These are phyloP conservation scores for Aratinga solstitialis DNA, from an alignment of 2,797 vertebrate genomes.

Conservation along the genomic window DNA sequence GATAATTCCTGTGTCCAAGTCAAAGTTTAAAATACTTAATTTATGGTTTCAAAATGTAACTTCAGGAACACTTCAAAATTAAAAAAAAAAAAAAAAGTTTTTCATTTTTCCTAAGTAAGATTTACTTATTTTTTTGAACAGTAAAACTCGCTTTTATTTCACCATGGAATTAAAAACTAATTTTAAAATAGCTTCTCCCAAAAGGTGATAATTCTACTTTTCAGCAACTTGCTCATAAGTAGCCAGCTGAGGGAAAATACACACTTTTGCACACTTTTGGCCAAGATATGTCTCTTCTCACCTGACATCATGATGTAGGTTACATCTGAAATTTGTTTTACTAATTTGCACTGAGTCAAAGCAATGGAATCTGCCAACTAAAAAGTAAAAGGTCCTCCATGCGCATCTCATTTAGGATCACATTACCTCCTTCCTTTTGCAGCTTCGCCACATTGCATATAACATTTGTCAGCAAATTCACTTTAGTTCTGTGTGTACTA, in stretches of 20 bases:
- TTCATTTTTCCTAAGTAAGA: neutral
- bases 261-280: constrained; percentile 10
- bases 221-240: neutral
- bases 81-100: neutral
- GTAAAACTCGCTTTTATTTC: neutral
- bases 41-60: neutral
- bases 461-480: constrained; percentile 42
- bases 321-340: constrained; percentile 29
- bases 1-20: neutral
- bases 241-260: neutral
- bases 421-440: neutral
- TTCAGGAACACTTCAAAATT: neutral
- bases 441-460: neutral
- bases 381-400: neutral
- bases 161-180: neutral
- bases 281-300: neutral
- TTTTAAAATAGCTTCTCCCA: neutral
- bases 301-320: neutral
- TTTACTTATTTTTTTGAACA: neutral
- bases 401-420: neutral
- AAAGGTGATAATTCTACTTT: constrained; percentile 19
- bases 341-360: constrained; percentile 10
- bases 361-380: neutral
- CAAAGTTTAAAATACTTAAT: neutral
- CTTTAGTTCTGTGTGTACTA: neutral